A percentile compares a stretch with the other conserved stretches of the same genome.
phyloP scores from a whole-genome alignment of 2,797 vertebrate species.

The Crax fasciolata region DNA sequence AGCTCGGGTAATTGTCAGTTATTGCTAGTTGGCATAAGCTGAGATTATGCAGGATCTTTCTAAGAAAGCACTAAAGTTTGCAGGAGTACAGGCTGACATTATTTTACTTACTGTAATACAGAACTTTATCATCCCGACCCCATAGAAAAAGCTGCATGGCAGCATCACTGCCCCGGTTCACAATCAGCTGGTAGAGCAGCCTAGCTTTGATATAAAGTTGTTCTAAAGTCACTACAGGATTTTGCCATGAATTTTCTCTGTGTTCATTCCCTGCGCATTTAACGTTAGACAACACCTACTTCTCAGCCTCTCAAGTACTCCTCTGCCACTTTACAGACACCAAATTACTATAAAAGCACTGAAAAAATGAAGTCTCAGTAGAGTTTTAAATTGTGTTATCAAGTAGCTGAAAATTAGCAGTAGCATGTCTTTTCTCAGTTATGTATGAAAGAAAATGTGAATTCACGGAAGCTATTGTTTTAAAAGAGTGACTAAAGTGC shows the following conservation, averaged over 20 bases:
- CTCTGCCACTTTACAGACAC: background rate
- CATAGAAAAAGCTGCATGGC: background rate
- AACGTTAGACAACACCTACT: background rate
- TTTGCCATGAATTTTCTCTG: background rate
- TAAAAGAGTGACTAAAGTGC: background rate
- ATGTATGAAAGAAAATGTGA: background rate
- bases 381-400: background rate
- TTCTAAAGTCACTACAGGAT: background rate
- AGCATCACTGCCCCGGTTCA: background rate
- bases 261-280: background rate
- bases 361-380: background rate
- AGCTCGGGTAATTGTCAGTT: background rate
- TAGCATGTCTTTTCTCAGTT: background rate
- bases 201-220: background rate
- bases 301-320: slow-evolving; percentile 3
- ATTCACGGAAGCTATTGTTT: background rate
- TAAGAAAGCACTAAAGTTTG: background rate
- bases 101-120: background rate
- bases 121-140: background rate
- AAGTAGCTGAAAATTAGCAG: slow-evolving; percentile 32
- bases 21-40: background rate
- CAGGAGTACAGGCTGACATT: background rate
- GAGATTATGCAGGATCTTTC: background rate
- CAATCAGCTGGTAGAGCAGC: background rate
- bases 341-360: background rate